phyloP scores from a whole-genome alignment of 92 coral and sea anemone species.

The Epizoanthus fatuus region DNA sequence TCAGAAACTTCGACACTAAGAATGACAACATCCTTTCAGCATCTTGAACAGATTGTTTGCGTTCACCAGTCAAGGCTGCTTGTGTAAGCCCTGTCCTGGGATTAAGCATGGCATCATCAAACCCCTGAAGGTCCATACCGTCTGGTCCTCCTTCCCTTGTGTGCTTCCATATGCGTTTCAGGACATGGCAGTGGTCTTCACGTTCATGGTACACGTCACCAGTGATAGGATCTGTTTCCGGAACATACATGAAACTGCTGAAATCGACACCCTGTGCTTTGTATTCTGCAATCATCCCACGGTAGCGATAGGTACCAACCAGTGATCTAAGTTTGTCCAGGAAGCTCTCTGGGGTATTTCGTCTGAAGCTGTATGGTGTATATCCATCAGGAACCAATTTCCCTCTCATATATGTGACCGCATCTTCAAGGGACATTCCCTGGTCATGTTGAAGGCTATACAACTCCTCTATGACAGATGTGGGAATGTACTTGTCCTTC shows the following conservation, averaged over 20 bases:
- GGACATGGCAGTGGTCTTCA: slow-evolving; percentile 61
- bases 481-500: slow-evolving; percentile 55
- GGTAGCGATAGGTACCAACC: slow-evolving; percentile 58
- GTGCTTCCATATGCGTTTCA: slow-evolving; percentile 46
- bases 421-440: slow-evolving; percentile 59
- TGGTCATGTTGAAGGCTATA: slow-evolving; percentile 15
- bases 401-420: slow-evolving; percentile 49
- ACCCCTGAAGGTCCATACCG: slow-evolving; percentile 57
- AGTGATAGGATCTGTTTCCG: slow-evolving; percentile 67
- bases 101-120: slow-evolving; percentile 66
- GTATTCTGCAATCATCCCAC: slow-evolving; percentile 33
- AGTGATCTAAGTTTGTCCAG: slow-evolving; percentile 54
- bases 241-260: slow-evolving; percentile 45
- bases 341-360: slow-evolving; percentile 40
- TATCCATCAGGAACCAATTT: slow-evolving; percentile 63
- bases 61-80: slow-evolving; percentile 68
- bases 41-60: slow-evolving; percentile 77
- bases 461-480: slow-evolving; percentile 41
- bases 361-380: slow-evolving; percentile 51
- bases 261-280: slow-evolving; percentile 51
- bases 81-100: slow-evolving; percentile 71
- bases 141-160: slow-evolving; percentile 58
- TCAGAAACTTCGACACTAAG: slow-evolving; percentile 59
- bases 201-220: slow-evolving; percentile 60
- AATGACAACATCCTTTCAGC: slow-evolving; percentile 76